phyloP scores from a whole-genome alignment of 1,140 invertebrate species.

The Lepidotrigona ventralis region DNA sequence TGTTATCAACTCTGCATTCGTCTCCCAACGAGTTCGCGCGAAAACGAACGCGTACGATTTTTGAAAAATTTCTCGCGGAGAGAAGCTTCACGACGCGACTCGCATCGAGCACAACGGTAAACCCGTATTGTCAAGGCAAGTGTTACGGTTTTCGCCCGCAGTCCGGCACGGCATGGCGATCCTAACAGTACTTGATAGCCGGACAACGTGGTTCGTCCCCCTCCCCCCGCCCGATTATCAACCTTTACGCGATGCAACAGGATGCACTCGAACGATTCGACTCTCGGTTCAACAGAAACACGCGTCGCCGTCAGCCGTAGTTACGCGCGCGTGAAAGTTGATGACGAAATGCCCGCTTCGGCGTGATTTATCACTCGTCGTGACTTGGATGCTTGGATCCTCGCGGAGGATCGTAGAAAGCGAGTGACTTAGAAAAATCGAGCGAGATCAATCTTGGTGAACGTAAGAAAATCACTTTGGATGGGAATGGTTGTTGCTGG shows the following conservation, averaged over 20 bases:
- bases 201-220: conserved; percentile 47
- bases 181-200: conserved; percentile 66
- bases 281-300: neutral
- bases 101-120: conserved; percentile 5
- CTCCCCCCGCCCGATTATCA: conserved; percentile 45
- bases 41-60: neutral
- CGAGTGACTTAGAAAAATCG: neutral
- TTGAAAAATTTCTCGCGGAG: neutral
- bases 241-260: conserved; percentile 55
- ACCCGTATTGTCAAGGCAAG: conserved; percentile 46
- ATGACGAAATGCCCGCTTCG: neutral
- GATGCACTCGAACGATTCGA: conserved; percentile 33
- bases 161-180: conserved; percentile 41
- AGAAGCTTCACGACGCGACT: conserved; percentile 1
- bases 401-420: neutral
- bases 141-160: conserved; percentile 55
- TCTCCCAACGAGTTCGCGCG: too few species aligned
- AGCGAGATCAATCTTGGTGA: neutral
- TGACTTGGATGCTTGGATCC: neutral
- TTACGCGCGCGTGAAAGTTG: conserved; percentile 13
- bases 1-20: too few species aligned
- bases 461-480: neutral
- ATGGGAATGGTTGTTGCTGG: too few species aligned
- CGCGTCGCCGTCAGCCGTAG: neutral
- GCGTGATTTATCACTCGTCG: neutral